Base-by-base conservation (phyloP, 2,797 vertebrate genomes). In the Gallirallus australis region DNA sequence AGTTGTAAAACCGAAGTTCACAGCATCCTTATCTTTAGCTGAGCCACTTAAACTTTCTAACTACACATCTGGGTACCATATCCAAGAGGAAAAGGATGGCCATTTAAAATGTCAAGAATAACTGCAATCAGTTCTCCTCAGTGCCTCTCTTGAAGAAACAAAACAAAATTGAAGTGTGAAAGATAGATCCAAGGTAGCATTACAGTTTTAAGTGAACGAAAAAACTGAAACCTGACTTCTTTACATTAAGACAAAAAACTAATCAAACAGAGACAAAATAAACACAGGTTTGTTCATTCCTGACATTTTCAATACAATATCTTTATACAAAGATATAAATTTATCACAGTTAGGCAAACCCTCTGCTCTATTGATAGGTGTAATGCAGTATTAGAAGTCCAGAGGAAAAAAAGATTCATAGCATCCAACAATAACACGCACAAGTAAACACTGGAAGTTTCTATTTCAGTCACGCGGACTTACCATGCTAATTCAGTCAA, bases 31-130 rank as follows among this genome's bases (percentile, higher is more conserved):
- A 93, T 94, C 88, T 94, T 89, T 92, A 93, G 78, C 75, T 61
- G 71, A 96, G 81, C 81, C 94, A 94, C 90, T 95, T 96, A 89
- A 95, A 94, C 87, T 94, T 95, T 95, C 93, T 93, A 95, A 97
- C 91, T 94, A 75, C 90, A 89, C 94, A 95, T 95, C 92, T 89
- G 88, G 96, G 95, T 94, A 86, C 90, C 93, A 91, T 90, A 94
- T 86, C 83, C 81, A 93, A 79, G 88, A 95, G 86, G 81, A 95
- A 95, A 93, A 92, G 72, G 64, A 96, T 48, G 86, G 93, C 30
- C 88, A 90, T 95, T 93, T 86, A 94, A 95, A 93, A 96, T 33
- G 88, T 93, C 93, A 94, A 85, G 83, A 94, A 93, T 90, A 94
- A 96, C 86, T 71, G 86, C 91, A 90, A 92, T 95, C 64, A 75